Percentiles rank a stretch among this genome's conserved stretches.
Conservation (phyloP, 2,888 invertebrate genomes). For the Clitarchus hookeri region DNA sequence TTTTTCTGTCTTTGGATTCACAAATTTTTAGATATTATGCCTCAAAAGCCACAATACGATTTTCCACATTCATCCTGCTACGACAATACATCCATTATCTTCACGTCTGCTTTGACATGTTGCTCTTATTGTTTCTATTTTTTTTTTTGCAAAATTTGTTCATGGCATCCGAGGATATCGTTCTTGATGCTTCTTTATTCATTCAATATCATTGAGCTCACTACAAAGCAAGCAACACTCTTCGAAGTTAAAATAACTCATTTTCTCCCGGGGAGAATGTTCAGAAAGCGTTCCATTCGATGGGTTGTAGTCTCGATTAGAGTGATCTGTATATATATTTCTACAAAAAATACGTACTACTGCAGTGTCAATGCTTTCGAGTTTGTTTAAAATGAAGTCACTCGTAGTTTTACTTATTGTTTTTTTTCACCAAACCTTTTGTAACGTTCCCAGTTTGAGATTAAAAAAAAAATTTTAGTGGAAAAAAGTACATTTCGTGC, state of each 20-base stretch:
- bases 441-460: too few species aligned
- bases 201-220: not conserved
- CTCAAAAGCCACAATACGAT: not conserved
- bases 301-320: too few species aligned
- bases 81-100: not conserved
- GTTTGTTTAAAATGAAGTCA: too few species aligned
- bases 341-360: too few species aligned
- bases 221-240: not conserved
- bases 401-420: too few species aligned
- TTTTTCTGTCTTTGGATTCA: not conserved
- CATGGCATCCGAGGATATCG: not conserved
- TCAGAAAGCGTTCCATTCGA: not conserved
- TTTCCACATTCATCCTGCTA: not conserved
- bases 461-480: too few species aligned
- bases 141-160: not conserved
- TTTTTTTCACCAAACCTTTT: too few species aligned
- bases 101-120: not conserved
- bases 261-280: not conserved
- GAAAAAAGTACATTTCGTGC: too few species aligned
- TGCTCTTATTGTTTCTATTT: not conserved
- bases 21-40: not conserved
- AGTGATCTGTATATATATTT: too few species aligned
- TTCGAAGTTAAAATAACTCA: not conserved
- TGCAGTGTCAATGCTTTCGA: too few species aligned
- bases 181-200: not conserved